Conservation (phyloP, 1,140 invertebrate species). For the Dolichoris vasculosae region DNA sequence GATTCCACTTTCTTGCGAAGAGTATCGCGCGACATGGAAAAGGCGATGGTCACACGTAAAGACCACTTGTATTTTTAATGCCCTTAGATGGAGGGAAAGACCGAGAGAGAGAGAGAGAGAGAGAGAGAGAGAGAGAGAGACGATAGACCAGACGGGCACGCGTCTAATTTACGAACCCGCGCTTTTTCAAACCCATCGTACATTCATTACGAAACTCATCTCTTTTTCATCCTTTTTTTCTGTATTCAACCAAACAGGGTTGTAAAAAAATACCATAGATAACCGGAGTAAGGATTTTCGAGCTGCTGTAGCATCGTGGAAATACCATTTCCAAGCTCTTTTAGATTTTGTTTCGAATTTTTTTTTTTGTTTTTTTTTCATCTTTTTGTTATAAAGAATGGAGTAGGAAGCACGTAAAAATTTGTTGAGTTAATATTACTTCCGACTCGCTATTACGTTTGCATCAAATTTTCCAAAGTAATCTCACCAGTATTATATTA, state of each 20-base stretch:
- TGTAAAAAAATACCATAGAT: conserved; percentile 14
- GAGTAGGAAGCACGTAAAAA: not conserved
- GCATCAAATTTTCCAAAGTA: no score
- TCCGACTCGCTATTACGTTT: no score
- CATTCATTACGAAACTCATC: conserved; percentile 24
- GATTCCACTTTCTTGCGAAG: conserved; percentile 12
- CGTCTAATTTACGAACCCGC: not conserved
- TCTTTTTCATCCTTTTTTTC: conserved; percentile 22
- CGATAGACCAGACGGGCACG: not conserved
- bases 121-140: not conserved
- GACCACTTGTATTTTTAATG: conserved; percentile 23
- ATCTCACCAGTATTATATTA: not conserved
- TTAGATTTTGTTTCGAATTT: not conserved
- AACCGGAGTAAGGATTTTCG: not conserved
- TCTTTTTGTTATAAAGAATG: not conserved
- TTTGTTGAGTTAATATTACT: no score
- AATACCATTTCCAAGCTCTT: not conserved
- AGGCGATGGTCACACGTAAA: not conserved
- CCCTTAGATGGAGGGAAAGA: not conserved
- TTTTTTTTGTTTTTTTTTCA: no score
- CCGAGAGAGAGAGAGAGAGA: not conserved
- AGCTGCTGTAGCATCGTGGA: not conserved
- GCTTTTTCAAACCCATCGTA: not conserved
- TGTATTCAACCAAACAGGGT: no score
- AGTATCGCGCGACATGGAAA: not conserved